These are phyloP conservation scores for human DNA, from an alignment of 2,113 vertebrate species.

Conservation along the genomic window GRCh38 chr14:105240001-105240500, in stretches of 20 bases:
- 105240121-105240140: background rate
- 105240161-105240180: background rate
- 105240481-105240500: too few species aligned
- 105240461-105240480: background rate
- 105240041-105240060: background rate
- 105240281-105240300: fast-evolving
- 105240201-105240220: background rate
- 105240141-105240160: background rate
- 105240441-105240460: background rate
- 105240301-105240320: background rate
- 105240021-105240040: too few species aligned
- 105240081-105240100: background rate
- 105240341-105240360: background rate
- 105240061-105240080: background rate
- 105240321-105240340: background rate
- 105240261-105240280: background rate
- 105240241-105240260: background rate
- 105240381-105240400: too few species aligned
- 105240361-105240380: background rate
- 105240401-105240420: background rate
- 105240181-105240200: fast-evolving
- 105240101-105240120: background rate
- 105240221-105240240: background rate
- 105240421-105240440: background rate
- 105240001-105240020: background rate